Evolutionary conservation across 2,888 invertebrate genomes (phyloP), one percentile per base, ranked within the genome.

Genomic region (Cryptophagus acutangulus): DNA sequence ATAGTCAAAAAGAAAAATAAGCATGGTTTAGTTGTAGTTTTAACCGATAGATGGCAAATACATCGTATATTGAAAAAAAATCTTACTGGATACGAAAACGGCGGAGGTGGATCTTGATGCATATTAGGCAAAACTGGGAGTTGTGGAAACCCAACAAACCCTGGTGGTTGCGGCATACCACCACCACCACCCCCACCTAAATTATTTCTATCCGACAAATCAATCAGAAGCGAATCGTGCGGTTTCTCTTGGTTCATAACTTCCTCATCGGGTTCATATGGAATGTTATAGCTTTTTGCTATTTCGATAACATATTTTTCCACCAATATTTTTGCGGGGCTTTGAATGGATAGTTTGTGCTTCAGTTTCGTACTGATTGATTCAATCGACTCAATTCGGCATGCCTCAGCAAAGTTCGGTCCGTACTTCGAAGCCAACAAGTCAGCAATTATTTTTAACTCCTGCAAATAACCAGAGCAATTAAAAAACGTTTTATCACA

Each of bases 261-360:
- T 70, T 89, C 85, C 49, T 90, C 87, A 76, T 99, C 97, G 0
- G 97, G 95, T 50, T 89, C 89, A 69, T 96, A 99, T 34, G 87
- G 84, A 34, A 99, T 84, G 69, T 93, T 88, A 65, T 92, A 96
- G 59, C 88, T 90, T 68, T 88, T 93, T 1, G 97, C 94, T 55
- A 99, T 99, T 73, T 96, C 97, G 58, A 95, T 87, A 55, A 97
- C 78, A 74, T 83, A 92, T 63, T 87, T 89, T 66, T 99, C 99
- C 4, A 99, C 87, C 12, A 99, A 76, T 38, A 94, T 73, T 66
- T 94, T 96, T 0, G 96, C 91, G 2, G 99, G 99, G 18, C 94
- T 92, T 56, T 95, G 91, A 5, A 95, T 84, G 15, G 88, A 85
- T 70, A 97, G 74, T 72, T 96, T 97, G 61, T 92, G 90, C 69